These are phyloP conservation scores for Scrobipalpa costella DNA, from an alignment of 2,888 invertebrate species.

Conservation along the genomic window DNA sequence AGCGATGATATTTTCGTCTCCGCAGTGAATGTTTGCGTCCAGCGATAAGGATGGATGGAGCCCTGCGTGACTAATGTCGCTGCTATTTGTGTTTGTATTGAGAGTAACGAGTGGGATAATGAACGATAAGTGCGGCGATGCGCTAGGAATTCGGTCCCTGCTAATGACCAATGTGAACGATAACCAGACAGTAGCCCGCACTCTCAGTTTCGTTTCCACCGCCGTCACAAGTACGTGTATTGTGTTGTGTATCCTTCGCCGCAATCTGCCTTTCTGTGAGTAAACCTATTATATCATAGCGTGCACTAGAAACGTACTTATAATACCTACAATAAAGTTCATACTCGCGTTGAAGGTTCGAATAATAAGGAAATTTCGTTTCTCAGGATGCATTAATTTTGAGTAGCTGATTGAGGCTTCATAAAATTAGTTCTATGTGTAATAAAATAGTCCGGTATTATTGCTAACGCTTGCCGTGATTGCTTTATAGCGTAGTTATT, in stretches of 20 bases:
- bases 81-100: constrained; percentile 63
- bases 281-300: no score
- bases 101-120: constrained; percentile 60
- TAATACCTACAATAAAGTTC: not conserved
- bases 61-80: constrained; percentile 63
- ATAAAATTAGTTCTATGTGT: not conserved
- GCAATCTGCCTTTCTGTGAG: constrained; percentile 15
- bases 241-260: constrained; percentile 20
- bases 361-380: not conserved
- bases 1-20: constrained; percentile 42
- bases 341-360: not conserved
- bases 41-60: constrained; percentile 57
- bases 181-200: constrained; percentile 44
- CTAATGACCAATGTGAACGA: constrained; percentile 56
- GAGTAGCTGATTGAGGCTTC: not conserved
- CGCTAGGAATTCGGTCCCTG: constrained; percentile 60
- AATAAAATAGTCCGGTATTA: not conserved
- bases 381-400: not conserved
- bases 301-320: not conserved
- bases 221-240: constrained; percentile 34
- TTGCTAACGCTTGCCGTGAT: not conserved
- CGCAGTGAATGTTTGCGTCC: constrained; percentile 47
- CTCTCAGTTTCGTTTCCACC: constrained; percentile 57
- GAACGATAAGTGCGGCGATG: constrained; percentile 60
- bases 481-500: not conserved